Evolutionary conservation across 2,888 invertebrate species (phyloP).

Genomic region (Phymatocera aterrima): DNA sequence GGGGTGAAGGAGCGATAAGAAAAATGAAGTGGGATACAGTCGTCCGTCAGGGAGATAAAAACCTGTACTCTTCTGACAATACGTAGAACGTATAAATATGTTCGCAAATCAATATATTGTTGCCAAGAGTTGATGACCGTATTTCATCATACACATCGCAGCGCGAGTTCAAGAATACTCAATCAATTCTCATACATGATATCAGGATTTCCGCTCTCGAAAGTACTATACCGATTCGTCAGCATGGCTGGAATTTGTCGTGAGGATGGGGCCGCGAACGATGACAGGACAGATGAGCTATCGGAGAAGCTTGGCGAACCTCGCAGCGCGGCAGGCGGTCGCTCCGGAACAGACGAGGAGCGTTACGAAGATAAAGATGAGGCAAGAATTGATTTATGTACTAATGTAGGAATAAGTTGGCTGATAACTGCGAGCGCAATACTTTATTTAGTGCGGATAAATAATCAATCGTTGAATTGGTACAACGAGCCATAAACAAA

Average conservation of each 20-base stretch:
- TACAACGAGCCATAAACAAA: background rate
- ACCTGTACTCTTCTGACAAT: background rate
- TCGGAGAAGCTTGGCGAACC: background rate
- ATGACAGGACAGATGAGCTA: background rate
- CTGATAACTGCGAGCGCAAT: background rate
- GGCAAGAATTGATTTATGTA: constrained; percentile 8
- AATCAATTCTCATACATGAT: too few species aligned
- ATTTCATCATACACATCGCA: too few species aligned
- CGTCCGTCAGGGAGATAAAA: background rate
- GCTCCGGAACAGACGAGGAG: background rate
- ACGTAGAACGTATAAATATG: too few species aligned
- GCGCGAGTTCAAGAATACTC: too few species aligned
- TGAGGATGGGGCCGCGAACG: background rate
- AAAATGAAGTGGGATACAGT: background rate
- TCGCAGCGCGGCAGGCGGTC: background rate
- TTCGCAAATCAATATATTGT: background rate
- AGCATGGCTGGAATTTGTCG: background rate
- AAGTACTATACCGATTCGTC: constrained; percentile 1
- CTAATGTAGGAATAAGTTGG: background rate
- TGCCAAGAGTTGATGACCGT: too few species aligned
- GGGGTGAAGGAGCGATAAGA: constrained; percentile 1
- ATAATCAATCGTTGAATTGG: background rate
- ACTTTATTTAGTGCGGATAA: background rate
- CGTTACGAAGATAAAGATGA: background rate
- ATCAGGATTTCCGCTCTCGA: background rate